A percentile compares a stretch with the other conserved stretches of the same genome.
Conservation (phyloP, 2,113 vertebrate species). For the Oncorhynchus tshawytscha region DNA sequence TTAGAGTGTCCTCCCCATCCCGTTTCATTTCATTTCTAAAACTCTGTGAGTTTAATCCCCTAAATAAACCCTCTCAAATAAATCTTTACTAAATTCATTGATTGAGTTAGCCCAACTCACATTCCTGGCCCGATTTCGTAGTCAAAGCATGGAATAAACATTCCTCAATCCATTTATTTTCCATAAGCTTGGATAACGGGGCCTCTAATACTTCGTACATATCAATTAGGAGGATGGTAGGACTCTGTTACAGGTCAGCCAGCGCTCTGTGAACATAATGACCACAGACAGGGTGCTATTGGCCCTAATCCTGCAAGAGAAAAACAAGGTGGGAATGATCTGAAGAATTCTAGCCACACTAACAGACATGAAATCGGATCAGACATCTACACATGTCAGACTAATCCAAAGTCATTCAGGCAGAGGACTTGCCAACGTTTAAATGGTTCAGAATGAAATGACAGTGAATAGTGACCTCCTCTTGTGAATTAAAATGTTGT, state of each 20-base stretch:
- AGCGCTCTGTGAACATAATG: conserved; percentile 41
- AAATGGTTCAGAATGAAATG: conserved; percentile 22
- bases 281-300: conserved; percentile 39
- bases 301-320: conserved; percentile 48
- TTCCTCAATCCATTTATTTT: conserved; percentile 60
- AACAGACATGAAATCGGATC: conserved; percentile 14
- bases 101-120: conserved; percentile 71
- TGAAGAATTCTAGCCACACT: conserved; percentile 19
- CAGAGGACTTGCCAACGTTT: conserved; percentile 23
- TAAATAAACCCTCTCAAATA: conserved; percentile 80
- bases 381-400: conserved; percentile 39
- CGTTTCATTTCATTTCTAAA: conserved; percentile 76
- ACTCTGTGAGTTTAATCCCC: conserved; percentile 80
- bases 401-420: conserved; percentile 38
- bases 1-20: conserved; percentile 76
- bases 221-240: conserved; percentile 48
- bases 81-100: conserved; percentile 77
- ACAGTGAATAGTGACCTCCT: conserved; percentile 19
- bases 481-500: conserved; percentile 4
- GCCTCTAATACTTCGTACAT: conserved; percentile 42
- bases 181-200: conserved; percentile 53
- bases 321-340: conserved; percentile 23
- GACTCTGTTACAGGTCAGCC: conserved; percentile 26
- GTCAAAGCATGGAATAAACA: conserved; percentile 57
- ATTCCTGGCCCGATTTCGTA: conserved; percentile 50